phyloP scores from a whole-genome alignment of 2,888 invertebrate species.

The Lycocerus yunnanus region DNA sequence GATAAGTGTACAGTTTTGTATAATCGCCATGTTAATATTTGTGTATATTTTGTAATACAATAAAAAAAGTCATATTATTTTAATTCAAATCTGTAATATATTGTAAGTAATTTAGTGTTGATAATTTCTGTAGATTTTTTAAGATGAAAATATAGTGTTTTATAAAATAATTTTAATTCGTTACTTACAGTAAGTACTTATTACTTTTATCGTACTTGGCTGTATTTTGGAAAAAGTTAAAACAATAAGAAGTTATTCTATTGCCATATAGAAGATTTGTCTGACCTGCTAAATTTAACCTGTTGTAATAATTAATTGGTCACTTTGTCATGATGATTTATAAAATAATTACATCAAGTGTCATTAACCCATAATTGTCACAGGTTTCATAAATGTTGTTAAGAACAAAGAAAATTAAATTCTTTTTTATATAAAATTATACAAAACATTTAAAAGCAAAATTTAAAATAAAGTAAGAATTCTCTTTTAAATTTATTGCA shows the following conservation, averaged over 20 bases:
- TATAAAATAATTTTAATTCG: not conserved
- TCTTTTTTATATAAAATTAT: not conserved
- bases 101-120: constrained; percentile 18
- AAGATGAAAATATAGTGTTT: not conserved
- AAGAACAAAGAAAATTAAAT: not conserved
- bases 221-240: not conserved
- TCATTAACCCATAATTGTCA: not conserved
- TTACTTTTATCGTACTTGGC: not conserved
- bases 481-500: not conserved
- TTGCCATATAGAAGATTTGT: not conserved
- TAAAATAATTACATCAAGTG: not conserved
- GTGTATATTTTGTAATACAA: constrained; percentile 27
- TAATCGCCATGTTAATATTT: constrained; percentile 28
- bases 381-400: not conserved
- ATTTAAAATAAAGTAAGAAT: too few species aligned
- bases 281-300: not conserved
- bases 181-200: not conserved
- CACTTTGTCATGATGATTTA: not conserved
- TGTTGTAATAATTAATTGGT: not conserved
- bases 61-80: constrained; percentile 10
- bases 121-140: not conserved
- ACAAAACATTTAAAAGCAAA: not conserved
- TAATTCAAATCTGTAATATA: constrained; percentile 22
- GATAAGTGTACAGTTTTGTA: constrained; percentile 30
- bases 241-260: not conserved